phyloP scores from a whole-genome alignment of 2,888 invertebrate genomes.

The Atrina japonica region DNA sequence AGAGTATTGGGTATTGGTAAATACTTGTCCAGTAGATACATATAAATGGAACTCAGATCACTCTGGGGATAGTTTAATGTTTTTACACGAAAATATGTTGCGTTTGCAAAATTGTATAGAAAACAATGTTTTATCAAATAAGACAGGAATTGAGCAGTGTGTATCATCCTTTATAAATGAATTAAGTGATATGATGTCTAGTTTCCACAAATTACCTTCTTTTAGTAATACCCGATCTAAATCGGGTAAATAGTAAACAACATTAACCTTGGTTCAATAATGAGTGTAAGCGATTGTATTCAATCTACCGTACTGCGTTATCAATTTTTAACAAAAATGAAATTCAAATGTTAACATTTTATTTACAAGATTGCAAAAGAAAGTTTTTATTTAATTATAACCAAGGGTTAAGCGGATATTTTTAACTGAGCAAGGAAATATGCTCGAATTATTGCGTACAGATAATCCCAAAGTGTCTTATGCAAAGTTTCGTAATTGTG shows the following conservation, averaged over 20 bases:
- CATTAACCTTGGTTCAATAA: not conserved
- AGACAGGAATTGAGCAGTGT: too few relatives aligned
- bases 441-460: not conserved
- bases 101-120: constrained; percentile 1
- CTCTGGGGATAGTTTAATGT: too few relatives aligned
- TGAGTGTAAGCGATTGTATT: constrained; percentile 5
- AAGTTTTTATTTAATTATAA: not conserved
- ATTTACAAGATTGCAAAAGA: constrained; percentile 8
- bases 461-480: not conserved
- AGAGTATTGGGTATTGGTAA: too few relatives aligned
- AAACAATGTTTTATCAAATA: not conserved
- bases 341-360: not conserved
- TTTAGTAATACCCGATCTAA: too few relatives aligned
- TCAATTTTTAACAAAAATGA: not conserved
- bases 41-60: too few relatives aligned
- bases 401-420: not conserved
- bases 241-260: too few relatives aligned
- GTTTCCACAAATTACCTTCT: too few relatives aligned
- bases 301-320: not conserved
- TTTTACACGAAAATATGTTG: too few relatives aligned
- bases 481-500: not conserved
- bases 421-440: not conserved
- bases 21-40: too few relatives aligned
- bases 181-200: too few relatives aligned
- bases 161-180: too few relatives aligned